Conservation (phyloP, 2,797 vertebrate genomes). For the Peromyscus eremicus region DNA sequence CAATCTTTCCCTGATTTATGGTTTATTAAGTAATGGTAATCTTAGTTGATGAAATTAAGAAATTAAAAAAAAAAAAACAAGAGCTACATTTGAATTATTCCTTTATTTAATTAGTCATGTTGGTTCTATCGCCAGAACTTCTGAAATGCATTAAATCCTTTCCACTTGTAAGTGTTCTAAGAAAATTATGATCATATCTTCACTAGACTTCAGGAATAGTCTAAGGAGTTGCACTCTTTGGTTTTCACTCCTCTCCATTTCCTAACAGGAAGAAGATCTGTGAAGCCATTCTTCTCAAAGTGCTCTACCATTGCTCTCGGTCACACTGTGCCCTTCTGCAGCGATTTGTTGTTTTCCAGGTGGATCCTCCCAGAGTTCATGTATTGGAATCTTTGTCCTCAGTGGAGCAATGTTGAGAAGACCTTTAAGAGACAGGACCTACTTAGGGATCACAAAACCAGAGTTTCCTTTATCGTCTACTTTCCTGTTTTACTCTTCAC, state of each 20-base stretch:
- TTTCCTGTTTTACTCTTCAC: not conserved
- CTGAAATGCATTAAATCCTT: not conserved
- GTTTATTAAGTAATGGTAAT: not conserved
- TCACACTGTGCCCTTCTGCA: not conserved
- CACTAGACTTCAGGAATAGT: not conserved
- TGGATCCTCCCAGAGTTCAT: not conserved
- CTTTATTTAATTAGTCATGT: not conserved
- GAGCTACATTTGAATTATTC: not conserved
- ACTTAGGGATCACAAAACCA: rapidly evolving
- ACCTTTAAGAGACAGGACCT: not conserved
- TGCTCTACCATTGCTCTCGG: not conserved
- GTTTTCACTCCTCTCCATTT: not conserved
- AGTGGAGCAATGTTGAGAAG: no score
- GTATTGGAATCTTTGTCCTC: not conserved
- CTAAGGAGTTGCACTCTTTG: not conserved
- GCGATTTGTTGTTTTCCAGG: not conserved
- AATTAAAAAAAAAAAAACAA: not conserved
- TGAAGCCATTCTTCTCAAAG: not conserved
- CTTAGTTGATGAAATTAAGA: not conserved
- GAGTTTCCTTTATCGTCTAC: not conserved
- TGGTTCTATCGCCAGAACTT: not conserved
- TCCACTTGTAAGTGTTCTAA: not conserved
- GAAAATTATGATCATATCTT: not conserved
- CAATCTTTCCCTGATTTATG: not conserved
- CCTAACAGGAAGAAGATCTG: not conserved